Base-by-base conservation (phyloP, 2,113 vertebrate genomes). In the Butorides virescens region DNA sequence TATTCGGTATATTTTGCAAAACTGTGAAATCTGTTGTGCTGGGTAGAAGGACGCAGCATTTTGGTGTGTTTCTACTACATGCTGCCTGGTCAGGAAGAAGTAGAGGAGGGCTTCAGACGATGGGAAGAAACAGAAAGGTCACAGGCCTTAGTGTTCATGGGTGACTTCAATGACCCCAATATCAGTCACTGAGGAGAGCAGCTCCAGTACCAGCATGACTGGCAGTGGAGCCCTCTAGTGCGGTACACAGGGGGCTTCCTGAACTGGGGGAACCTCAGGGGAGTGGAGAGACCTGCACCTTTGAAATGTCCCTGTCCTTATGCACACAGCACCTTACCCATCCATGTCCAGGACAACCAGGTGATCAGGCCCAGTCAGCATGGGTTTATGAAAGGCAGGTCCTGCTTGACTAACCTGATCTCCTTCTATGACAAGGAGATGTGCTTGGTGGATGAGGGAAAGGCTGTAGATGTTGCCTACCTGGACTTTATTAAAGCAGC, bases 141-240 rank as follows among this genome's bases (percentile, higher is more conserved):
- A 42, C 10, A 50, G 30, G 30, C 19, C 34, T 72, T n/a, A 20
- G 30, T 29, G 32, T 37, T 75, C 6, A 26, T 6, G 27, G 36
- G 13, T 9, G 1, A 37, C 4, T 80, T 50, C 88, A 84, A 1
- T 8, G 32, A 80, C 34, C 10, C 9, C 15, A 58, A 0, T 0
- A 75, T 10, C 26, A 47, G 39, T 19, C 13, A 10, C 27, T 0
- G 4, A 50, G 13, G 10, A 0, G 0, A 89, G 29, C 62, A n/a
- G 14, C 36, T 63, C 42, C 0, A 1, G 8, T 19, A 42, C n/a
- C 1, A 1, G 13, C 22, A 23, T 0, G 1, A 13, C 20, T 1
- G 0, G 20, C 59, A 78, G 46, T 2, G 4, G n/a, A 53, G 11
- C 1, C 0, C 13, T 20, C 37, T 42, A 39, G 47, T 7, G 8